Base-by-base conservation (phyloP, 2,888 invertebrate species). In the Mythimna ferrago region DNA sequence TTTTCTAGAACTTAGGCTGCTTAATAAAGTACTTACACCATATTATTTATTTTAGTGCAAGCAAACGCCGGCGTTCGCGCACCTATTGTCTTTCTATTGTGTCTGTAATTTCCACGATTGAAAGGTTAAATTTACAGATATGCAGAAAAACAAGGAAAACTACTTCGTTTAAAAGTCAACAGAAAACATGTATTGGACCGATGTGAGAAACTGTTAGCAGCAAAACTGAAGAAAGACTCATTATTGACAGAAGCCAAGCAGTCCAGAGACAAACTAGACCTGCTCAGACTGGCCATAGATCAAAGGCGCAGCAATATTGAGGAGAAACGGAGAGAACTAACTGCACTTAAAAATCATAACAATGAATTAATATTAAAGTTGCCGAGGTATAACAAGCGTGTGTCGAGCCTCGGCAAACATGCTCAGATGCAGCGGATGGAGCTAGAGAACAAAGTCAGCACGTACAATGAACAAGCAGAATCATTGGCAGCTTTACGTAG, bases 121-220 rank as follows among this genome's bases (percentile, higher is more conserved):
- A 26, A 26, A 26, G 26, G 26, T 26, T 26, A 16, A 35, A 9
- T 41, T 83, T 91, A 11, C 87, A 97, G 97, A 89, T 97, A 97
- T 92, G 95, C 97, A 80, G 97, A 97, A 87, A 97, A 97, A 91
- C 97, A 97, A 89, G 94, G 96, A 80, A 97, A 97, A 86, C 91
- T 97, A 73, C 92, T 96, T 83, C 94, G 97, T 81, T 87, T 97
- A 80, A 97, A 97, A 93, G 95, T 95, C 62, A 97, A 97, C 79
- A 94, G 97, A 85, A 94, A 96, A 85, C 96, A 97, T 80, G 90
- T 97, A 9, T 93, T 97, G 78, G 97, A 97, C 78, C 91, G 96
- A 87, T 97, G 97, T 83, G 95, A 96, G 72, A 93, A 93, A 69
- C 82, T 96, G 2, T 80, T 96, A 62, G 88, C 92, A 0, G 87